Evolutionary conservation across 1,140 invertebrate genomes (phyloP), one percentile per base, ranked within the genome.

Genomic region (Triops cancriformis): DNA sequence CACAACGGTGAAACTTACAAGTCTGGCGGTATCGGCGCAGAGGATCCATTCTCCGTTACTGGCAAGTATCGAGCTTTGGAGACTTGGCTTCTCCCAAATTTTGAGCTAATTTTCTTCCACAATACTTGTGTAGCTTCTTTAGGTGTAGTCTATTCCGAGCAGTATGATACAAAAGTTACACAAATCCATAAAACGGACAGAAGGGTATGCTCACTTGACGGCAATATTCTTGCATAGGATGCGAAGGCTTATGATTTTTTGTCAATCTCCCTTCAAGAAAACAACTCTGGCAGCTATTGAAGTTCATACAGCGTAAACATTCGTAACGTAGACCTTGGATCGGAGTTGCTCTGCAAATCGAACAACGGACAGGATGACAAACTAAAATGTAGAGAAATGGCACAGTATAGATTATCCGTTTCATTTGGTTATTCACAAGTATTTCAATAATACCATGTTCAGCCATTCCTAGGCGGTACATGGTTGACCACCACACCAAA

Each of bases 191-290:
- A 27, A 78, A 45, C 37, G 14, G 5, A 23, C 14, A 76, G 9
- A 23, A 75, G 26, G 76, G 28, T 75, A 43, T 77, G 75, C 80
- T 76, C 83, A 87, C 87, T 85, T 88, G 85, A n/a, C 84, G 84
- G 79, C 91, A 92, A 85, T 93, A 93, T 86, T 94, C 92, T 82
- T 93, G 90, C 85, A 91, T 89, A 73, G 91, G 90, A 87, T 94
- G 92, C 72, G 88, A 89, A 10, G 91, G 82, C 85, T 93, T 93
- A 82, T 94, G 92, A 80, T 87, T 89, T 82, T 89, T 90, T 9
- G 88, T 88, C 77, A 85, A 88, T 81, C 88, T 86, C n/a, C 91
- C 91, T 80, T 88, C 87, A 83, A 93, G 90, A 84, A 94, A 94
- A 83, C 92, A 94, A 45, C 88, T 88, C 82, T 94, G 93, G 82